A percentile compares a stretch with the other conserved stretches of the same genome.
phyloP scores from a whole-genome alignment of 2,113 vertebrate species.

The Alligator sinensis region DNA sequence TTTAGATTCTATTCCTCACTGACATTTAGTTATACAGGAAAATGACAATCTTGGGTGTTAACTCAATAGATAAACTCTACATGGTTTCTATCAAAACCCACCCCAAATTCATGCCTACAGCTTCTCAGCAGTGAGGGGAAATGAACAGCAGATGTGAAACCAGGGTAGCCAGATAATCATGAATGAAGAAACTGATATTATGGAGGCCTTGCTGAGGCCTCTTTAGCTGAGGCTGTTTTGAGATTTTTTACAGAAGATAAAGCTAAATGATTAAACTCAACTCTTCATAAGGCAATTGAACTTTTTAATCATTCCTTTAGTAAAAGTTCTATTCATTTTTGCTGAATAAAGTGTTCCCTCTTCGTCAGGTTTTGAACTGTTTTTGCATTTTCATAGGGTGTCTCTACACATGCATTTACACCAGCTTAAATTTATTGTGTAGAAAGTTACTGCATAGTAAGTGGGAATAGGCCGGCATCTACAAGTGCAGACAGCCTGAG shows the following conservation, averaged over 20 bases:
- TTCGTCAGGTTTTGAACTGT: neutral
- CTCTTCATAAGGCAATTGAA: neutral
- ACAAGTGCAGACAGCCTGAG: no score
- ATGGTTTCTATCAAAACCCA: conserved; percentile 35
- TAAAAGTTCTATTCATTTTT: neutral
- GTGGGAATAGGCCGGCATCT: no score
- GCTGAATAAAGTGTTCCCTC: neutral
- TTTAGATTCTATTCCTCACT: conserved; percentile 66
- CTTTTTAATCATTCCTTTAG: neutral
- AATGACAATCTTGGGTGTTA: conserved; percentile 57
- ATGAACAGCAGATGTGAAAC: neutral
- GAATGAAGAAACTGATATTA: neutral
- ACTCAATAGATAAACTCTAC: conserved; percentile 32
- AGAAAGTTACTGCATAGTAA: no score
- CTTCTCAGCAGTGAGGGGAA: neutral
- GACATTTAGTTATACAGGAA: conserved; percentile 56
- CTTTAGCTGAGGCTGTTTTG: neutral
- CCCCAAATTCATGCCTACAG: conserved; percentile 6
- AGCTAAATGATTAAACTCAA: neutral
- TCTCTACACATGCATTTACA: neutral
- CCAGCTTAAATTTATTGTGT: no score
- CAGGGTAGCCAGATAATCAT: neutral
- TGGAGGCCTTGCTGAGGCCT: neutral
- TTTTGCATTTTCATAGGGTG: neutral
- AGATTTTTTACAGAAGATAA: neutral